A percentile compares a stretch with the other conserved stretches of the same genome.
Conservation (phyloP, 2,888 invertebrate species). For the Hypena proboscidalis region DNA sequence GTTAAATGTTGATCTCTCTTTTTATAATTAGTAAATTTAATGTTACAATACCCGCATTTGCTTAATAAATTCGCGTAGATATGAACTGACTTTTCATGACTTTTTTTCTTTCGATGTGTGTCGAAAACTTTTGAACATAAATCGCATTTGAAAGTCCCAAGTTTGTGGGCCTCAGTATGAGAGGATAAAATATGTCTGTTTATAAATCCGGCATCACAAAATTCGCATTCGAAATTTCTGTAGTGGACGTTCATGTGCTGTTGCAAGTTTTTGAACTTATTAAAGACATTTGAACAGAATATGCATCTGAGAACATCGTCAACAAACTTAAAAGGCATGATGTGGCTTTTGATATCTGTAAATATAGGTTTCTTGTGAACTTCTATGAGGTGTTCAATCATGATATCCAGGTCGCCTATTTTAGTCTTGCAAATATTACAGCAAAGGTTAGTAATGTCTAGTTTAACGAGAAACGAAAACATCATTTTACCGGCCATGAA, state of each 20-base stretch:
- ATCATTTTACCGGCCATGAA: conserved; percentile 44
- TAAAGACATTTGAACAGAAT: conserved; percentile 31
- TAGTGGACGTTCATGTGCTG: conserved; percentile 74
- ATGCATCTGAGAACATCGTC: conserved; percentile 32
- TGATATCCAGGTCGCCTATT: conserved; percentile 29
- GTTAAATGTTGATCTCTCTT: conserved; percentile 58
- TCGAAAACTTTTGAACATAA: conserved; percentile 77
- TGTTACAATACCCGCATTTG: conserved; percentile 64
- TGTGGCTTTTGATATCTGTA: conserved; percentile 41
- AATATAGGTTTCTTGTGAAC: conserved; percentile 34
- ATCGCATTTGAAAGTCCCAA: conserved; percentile 61
- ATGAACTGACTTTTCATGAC: conserved; percentile 74
- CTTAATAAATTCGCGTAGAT: conserved; percentile 50
- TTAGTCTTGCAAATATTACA: conserved; percentile 36
- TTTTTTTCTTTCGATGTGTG: conserved; percentile 70
- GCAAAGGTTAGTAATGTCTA: conserved; percentile 39
- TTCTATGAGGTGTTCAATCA: conserved; percentile 38
- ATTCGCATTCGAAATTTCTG: conserved; percentile 64
- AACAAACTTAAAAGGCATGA: conserved; percentile 41
- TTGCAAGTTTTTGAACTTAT: conserved; percentile 50
- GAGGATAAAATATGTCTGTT: conserved; percentile 57
- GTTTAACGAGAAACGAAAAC: conserved; percentile 42
- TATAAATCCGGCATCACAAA: conserved; percentile 67
- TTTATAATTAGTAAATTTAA: conserved; percentile 60
- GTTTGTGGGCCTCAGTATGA: conserved; percentile 61